Evolutionary conservation across 2,797 vertebrate species (phyloP), one percentile per base, ranked within the genome.

Genomic region (Scolopax bukidnonensis): DNA sequence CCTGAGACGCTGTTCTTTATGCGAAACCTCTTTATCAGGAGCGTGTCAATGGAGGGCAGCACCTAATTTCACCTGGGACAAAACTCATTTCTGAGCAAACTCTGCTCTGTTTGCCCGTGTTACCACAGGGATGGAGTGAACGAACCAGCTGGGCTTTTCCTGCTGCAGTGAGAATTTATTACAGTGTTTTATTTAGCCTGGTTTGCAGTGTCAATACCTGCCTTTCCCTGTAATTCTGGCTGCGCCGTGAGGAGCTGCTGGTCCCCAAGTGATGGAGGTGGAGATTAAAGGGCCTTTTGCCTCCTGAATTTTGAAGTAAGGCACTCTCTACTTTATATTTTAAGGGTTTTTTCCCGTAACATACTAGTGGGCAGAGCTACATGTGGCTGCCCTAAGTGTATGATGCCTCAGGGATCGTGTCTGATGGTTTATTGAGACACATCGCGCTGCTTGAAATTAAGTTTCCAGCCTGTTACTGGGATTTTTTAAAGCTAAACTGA

Each of bases 181-280:
- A 1, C 1, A 1, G 7, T 23, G 27, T 57, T 60, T 70, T 67
- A 56, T 40, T 30, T 5, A 27, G 27, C 70, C n/a, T 21, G 47
- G 16, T 41, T 56, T 36, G 13, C 40, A 15, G 19, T 5, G 25
- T 28, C 11, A 2, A 3, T n/a, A 2, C 33, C 48, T 84, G 45
- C 57, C 43, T 43, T 45, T 36, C 45, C 57, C 13, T 0, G 0
- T 54, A 23, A 40, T 47, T 51, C 65, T 53, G 8, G 5, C 18
- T 70, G 36, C 13, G 43, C 50, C 3, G 0, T n/a, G 36, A 61
- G 50, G 28, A 45, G 19, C 56, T 78, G 69, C 57, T 63, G 40
- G 18, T 43, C 16, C 8, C 30, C 0, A 3, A 8, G 75, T 0
- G 0, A 50, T 59, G 45, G 33, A 71, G n/a, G 1, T 54, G 69